phyloP scores from a whole-genome alignment of 2,888 invertebrate species.

The Dysmachus trigonus region DNA sequence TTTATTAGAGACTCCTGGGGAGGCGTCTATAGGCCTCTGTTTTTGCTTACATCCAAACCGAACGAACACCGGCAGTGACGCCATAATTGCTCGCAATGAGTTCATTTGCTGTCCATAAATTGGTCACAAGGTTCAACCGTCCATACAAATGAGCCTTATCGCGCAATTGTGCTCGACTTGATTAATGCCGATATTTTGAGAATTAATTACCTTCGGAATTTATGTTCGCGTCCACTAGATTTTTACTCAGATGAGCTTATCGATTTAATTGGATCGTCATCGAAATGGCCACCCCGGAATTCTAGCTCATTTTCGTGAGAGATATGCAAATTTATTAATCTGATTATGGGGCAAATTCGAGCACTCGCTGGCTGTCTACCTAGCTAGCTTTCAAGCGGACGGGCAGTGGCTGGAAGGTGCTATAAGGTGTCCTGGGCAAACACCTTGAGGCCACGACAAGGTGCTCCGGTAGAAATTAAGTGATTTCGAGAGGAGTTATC shows the following conservation, averaged over 20 bases:
- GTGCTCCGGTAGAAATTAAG: background rate
- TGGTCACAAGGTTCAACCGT: background rate
- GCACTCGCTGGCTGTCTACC: background rate
- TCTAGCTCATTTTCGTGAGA: background rate
- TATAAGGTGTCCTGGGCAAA: background rate
- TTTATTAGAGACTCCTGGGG: slow-evolving; percentile 38
- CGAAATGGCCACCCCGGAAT: background rate
- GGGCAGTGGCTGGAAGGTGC: background rate
- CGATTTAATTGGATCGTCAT: slow-evolving; percentile 19
- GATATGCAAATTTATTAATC: background rate
- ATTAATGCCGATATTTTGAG: slow-evolving; percentile 13
- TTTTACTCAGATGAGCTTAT: slow-evolving; percentile 1
- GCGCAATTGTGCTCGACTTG: slow-evolving; percentile 10
- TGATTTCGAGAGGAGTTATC: background rate
- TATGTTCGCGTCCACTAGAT: slow-evolving; percentile 13
- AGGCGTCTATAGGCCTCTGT: background rate
- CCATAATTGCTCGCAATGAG: slow-evolving; percentile 12
- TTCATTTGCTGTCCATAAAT: slow-evolving; percentile 6
- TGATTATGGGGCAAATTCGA: background rate
- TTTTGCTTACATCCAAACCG: slow-evolving; percentile 7
- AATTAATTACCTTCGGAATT: slow-evolving; percentile 12
- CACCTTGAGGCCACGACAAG: background rate
- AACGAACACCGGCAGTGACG: background rate
- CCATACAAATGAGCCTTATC: slow-evolving; percentile 5
- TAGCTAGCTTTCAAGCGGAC: background rate